These are phyloP conservation scores for Phymastichus coffea DNA, from an alignment of 1,140 invertebrate genomes.

Conservation along the genomic window DNA sequence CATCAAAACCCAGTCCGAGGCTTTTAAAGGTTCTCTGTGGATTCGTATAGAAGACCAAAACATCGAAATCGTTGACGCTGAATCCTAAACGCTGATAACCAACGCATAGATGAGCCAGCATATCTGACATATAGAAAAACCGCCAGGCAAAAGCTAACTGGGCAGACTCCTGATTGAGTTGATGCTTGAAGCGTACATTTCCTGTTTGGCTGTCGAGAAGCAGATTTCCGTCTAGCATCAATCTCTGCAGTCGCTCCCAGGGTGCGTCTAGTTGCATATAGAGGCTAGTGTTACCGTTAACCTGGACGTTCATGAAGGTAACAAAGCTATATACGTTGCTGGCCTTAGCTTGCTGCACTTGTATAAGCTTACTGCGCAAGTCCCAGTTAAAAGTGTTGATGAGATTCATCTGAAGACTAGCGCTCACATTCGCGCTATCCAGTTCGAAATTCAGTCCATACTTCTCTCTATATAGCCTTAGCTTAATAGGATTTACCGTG, in stretches of 20 bases:
- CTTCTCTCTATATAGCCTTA: constrained; percentile 35
- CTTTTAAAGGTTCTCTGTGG: constrained; percentile 53
- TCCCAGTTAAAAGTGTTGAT: constrained; percentile 49
- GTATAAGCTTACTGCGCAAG: constrained; percentile 13
- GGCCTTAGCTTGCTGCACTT: not conserved
- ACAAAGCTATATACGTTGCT: constrained; percentile 30
- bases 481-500: constrained; percentile 1
- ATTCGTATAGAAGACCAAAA: constrained; percentile 57
- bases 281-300: constrained; percentile 43
- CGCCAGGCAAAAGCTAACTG: constrained; percentile 39
- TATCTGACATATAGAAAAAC: constrained; percentile 37
- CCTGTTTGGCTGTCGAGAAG: constrained; percentile 37
- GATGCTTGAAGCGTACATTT: constrained; percentile 34
- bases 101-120: constrained; percentile 37
- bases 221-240: constrained; percentile 40
- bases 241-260: constrained; percentile 34
- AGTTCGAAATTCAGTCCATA: constrained; percentile 31
- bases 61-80: constrained; percentile 53
- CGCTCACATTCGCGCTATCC: constrained; percentile 28
- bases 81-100: constrained; percentile 39
- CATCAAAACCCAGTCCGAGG: constrained; percentile 56
- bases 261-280: constrained; percentile 42
- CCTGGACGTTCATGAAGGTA: constrained; percentile 43
- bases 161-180: constrained; percentile 37
- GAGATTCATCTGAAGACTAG: constrained; percentile 32